phyloP scores from a whole-genome alignment of 2,797 vertebrate species.

The Dryobates pubescens region DNA sequence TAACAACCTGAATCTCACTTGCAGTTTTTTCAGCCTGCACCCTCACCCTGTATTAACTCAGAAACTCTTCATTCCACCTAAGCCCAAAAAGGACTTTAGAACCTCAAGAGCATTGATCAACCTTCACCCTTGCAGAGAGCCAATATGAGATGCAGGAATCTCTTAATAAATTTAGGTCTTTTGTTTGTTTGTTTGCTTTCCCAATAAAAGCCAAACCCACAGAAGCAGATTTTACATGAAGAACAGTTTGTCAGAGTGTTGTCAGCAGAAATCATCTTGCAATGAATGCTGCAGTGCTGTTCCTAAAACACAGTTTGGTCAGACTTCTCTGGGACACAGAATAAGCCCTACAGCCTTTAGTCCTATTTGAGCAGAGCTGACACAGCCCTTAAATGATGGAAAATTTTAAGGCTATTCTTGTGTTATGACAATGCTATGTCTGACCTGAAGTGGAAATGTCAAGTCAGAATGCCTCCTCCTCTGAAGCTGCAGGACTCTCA shows the following conservation, averaged over 20 bases:
- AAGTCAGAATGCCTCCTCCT: background rate
- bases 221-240: background rate
- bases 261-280: background rate
- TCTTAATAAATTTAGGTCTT: background rate
- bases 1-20: constrained; percentile 24
- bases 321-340: background rate
- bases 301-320: background rate
- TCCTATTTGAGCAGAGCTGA: background rate
- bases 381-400: background rate
- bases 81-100: background rate
- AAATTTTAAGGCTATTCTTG: background rate
- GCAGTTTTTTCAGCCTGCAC: background rate
- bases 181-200: background rate
- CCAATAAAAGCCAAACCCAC: background rate
- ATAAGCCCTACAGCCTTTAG: background rate
- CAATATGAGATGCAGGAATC: background rate
- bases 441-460: background rate
- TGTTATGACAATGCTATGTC: background rate
- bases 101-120: background rate
- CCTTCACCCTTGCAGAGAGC: background rate
- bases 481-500: background rate
- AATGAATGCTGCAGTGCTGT: background rate
- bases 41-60: constrained; percentile 3
- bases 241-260: background rate
- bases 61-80: background rate